Percentiles rank a stretch among this genome's conserved stretches.
Evolutionary conservation across 2,113 vertebrate species (phyloP).

Genomic region (Castor canadensis): DNA sequence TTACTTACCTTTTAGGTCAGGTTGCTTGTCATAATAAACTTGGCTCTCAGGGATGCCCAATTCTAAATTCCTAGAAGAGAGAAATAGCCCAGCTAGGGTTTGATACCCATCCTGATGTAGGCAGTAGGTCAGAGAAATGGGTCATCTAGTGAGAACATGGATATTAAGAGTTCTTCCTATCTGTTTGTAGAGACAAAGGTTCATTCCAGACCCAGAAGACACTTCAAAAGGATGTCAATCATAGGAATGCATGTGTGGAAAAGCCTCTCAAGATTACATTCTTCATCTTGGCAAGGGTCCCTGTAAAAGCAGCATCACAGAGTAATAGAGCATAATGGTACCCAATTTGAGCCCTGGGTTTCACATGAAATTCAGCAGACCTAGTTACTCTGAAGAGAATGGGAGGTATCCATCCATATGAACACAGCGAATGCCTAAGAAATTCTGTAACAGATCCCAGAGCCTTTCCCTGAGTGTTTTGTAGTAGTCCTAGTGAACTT

Average conservation of each 20-base stretch:
- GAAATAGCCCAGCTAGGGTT: neutral
- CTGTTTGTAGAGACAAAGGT: neutral
- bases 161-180: neutral
- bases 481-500: neutral
- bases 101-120: neutral
- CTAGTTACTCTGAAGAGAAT: neutral
- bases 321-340: neutral
- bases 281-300: no score
- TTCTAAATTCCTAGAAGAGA: neutral
- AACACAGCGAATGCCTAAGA: neutral
- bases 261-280: no score
- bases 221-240: no score
- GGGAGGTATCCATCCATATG: neutral
- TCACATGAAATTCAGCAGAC: neutral
- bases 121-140: no score
- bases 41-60: neutral
- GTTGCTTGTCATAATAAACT: neutral
- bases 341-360: neutral
- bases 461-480: neutral
- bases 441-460: neutral
- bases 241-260: no score
- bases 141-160: neutral
- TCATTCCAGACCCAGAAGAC: no score
- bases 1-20: neutral
- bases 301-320: neutral